phyloP scores from a whole-genome alignment of 2,113 vertebrate genomes.

The Eretmodus cyanostictus region DNA sequence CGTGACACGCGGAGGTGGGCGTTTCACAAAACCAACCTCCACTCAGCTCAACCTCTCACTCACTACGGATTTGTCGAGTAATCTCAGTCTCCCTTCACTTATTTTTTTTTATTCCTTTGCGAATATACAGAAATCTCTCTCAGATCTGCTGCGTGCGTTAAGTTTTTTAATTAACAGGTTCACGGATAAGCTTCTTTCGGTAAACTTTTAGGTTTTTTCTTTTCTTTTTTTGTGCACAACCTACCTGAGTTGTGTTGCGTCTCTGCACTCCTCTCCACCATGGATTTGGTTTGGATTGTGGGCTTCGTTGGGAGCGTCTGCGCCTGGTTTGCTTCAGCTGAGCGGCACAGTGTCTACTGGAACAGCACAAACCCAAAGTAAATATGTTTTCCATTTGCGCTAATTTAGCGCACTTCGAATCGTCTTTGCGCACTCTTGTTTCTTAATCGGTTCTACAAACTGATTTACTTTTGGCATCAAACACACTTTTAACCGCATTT shows the following conservation, averaged over 20 bases:
- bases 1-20: neutral
- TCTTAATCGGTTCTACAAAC: neutral
- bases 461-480: neutral
- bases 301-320: conserved; percentile 53
- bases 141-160: neutral
- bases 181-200: neutral
- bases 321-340: conserved; percentile 59
- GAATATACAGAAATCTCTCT: neutral
- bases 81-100: neutral
- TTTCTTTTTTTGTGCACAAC: neutral
- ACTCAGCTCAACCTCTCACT: conserved; percentile 26
- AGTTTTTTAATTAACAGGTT: neutral
- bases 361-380: conserved; percentile 76
- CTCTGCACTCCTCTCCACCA: conserved; percentile 41
- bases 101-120: neutral
- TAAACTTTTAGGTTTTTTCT: neutral
- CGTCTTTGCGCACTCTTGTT: neutral
- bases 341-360: conserved; percentile 76
- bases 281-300: conserved; percentile 71
- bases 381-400: neutral
- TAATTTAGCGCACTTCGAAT: neutral
- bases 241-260: conserved; percentile 10
- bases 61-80: conserved; percentile 42
- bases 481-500: neutral
- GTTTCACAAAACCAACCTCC: conserved; percentile 55